A percentile compares a stretch with the other conserved stretches of the same genome.
Conservation (phyloP, 2,888 invertebrate genomes). For the Oeneis ivallda region DNA sequence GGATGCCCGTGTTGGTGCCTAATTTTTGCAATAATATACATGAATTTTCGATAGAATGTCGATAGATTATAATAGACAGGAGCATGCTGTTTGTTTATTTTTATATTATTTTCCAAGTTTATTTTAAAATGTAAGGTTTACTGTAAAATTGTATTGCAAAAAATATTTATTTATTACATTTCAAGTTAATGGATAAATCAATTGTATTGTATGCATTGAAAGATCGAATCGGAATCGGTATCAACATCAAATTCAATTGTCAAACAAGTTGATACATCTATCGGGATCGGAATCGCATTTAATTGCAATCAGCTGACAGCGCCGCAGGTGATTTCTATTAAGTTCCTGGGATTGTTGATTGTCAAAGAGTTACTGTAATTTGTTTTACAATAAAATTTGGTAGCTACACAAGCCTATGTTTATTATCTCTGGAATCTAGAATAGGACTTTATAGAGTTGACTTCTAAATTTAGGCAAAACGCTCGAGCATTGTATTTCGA, state of each 20-base stretch:
- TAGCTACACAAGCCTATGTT: not conserved
- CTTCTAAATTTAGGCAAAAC: constrained; percentile 11
- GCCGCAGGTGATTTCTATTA: constrained; percentile 32
- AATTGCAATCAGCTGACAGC: constrained; percentile 36
- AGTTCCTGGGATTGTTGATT: constrained; percentile 26
- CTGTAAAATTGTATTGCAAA: constrained; percentile 3
- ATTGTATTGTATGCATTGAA: constrained; percentile 7
- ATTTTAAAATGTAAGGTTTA: too few relatives aligned
- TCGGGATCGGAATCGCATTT: constrained; percentile 15
- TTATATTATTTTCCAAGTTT: too few relatives aligned
- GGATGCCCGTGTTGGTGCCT: too few relatives aligned
- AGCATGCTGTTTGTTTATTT: too few relatives aligned
- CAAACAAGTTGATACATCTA: constrained; percentile 19
- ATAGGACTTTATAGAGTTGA: constrained; percentile 6
- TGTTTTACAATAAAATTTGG: constrained; percentile 17
- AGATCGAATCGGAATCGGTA: constrained; percentile 15
- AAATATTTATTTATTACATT: constrained; percentile 19
- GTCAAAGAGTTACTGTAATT: constrained; percentile 22
- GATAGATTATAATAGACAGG: too few relatives aligned
- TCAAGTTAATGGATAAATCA: constrained; percentile 6
- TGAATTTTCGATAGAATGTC: too few relatives aligned
- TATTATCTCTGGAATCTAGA: constrained; percentile 1
- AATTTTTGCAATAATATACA: too few relatives aligned
- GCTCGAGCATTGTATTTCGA: constrained; percentile 12
- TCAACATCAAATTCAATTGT: constrained; percentile 16